Evolutionary conservation across 2,797 vertebrate genomes (phyloP).

Genomic region (Sebastes wilsoni): DNA sequence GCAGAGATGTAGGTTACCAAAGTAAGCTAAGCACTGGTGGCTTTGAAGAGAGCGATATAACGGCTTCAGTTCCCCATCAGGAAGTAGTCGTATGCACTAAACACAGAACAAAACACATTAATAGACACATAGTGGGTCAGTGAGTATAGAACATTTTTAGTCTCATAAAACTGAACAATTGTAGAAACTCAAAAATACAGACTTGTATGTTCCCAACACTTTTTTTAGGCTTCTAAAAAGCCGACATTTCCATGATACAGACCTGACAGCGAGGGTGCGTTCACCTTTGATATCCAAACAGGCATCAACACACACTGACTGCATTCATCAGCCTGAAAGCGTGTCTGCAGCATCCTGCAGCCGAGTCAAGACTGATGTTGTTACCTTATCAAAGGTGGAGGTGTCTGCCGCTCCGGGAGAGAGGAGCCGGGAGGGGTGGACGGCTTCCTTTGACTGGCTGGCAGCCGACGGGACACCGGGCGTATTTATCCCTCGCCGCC

Average conservation of each 20-base stretch:
- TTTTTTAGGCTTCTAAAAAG: not conserved
- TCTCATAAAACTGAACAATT: not conserved
- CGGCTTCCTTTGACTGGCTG: slow-evolving; percentile 80
- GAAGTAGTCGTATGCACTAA: too few relatives aligned
- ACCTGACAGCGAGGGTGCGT: slow-evolving; percentile 51
- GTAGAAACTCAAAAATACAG: not conserved
- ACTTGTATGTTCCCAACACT: slow-evolving; percentile 5
- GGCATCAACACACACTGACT: slow-evolving; percentile 69
- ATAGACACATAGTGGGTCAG: not conserved
- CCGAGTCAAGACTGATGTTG: slow-evolving; percentile 85
- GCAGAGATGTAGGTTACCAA: accelerated
- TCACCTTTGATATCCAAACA: slow-evolving; percentile 67
- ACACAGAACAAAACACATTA: too few relatives aligned
- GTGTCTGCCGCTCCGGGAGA: slow-evolving; percentile 80
- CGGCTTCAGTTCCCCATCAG: too few relatives aligned
- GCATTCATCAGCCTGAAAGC: slow-evolving; percentile 92
- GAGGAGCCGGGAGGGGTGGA: slow-evolving; percentile 24
- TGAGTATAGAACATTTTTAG: not conserved
- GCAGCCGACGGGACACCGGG: slow-evolving; percentile 73
- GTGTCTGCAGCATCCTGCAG: slow-evolving; percentile 84
- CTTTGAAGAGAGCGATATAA: too few relatives aligned
- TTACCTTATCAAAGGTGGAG: slow-evolving; percentile 89
- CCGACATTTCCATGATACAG: slow-evolving; percentile 26
- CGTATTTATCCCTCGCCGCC: slow-evolving; percentile 67
- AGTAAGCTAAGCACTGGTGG: too few relatives aligned